phyloP scores from a whole-genome alignment of 2,888 invertebrate species.

The Schrankia costaestrigalis region DNA sequence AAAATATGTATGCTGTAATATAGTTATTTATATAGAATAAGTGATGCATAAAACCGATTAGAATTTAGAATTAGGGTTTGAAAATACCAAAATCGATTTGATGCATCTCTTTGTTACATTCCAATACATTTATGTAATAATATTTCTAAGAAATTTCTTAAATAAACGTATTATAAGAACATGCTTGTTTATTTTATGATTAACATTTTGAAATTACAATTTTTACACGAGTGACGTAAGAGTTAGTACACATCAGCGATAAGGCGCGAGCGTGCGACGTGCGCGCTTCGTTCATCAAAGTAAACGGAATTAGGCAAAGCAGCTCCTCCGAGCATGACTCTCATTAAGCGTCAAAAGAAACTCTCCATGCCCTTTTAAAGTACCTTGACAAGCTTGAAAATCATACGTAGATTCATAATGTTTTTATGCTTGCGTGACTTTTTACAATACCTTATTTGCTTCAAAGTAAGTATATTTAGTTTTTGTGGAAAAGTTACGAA shows the following conservation, averaged over 20 bases:
- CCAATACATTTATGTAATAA: constrained; percentile 26
- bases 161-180: constrained; percentile 25
- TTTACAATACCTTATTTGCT: too few relatives aligned
- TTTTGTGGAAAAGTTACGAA: too few relatives aligned
- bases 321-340: constrained; percentile 23
- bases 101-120: constrained; percentile 22
- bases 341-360: constrained; percentile 33
- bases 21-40: constrained; percentile 25
- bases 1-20: constrained; percentile 27
- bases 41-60: constrained; percentile 29
- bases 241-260: constrained; percentile 15
- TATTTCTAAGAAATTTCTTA: too few relatives aligned
- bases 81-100: constrained; percentile 21
- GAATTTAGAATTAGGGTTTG: constrained; percentile 16
- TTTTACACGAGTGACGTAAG: constrained; percentile 3
- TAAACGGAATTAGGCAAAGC: constrained; percentile 35
- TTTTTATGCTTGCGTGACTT: too few relatives aligned
- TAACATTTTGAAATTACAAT: constrained; percentile 3
- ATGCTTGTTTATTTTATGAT: constrained; percentile 14
- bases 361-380: constrained; percentile 18
- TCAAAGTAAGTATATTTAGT: too few relatives aligned
- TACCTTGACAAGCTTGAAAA: constrained; percentile 18
- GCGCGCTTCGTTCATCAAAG: constrained; percentile 23
- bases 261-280: constrained; percentile 10
- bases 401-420: too few relatives aligned